A percentile compares a stretch with the other conserved stretches of the same genome.
Conservation (phyloP, 2,888 invertebrate species). For the Carterocephalus palaemon region DNA sequence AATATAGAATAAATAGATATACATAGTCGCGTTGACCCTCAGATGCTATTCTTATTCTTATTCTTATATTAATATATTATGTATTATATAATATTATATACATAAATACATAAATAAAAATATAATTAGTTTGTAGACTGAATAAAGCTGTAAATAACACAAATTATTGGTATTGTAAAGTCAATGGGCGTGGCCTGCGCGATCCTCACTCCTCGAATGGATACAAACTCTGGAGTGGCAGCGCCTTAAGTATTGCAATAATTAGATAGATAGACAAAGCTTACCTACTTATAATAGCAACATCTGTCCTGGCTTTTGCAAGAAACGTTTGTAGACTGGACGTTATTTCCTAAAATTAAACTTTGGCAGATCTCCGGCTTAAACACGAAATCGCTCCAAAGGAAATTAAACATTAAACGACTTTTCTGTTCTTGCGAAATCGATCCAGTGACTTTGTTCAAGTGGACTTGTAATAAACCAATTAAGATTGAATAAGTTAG, state of each 20-base stretch:
- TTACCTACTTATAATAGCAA: conserved; percentile 2
- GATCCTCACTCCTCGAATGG: no score
- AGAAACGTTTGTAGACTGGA: conserved; percentile 1
- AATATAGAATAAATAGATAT: no score
- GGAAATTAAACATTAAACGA: conserved; percentile 11
- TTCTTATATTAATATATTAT: neutral
- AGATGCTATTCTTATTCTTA: no score
- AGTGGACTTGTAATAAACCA: no score
- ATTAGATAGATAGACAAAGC: no score
- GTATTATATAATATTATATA: neutral
- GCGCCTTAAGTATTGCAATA: no score
- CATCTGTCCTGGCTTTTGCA: conserved; percentile 1
- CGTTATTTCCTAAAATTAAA: conserved; percentile 10
- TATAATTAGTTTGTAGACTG: neutral
- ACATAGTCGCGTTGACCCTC: no score
- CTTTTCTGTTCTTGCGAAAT: conserved; percentile 4
- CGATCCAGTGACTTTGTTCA: no score
- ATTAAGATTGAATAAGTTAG: no score
- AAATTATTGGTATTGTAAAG: no score
- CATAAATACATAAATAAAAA: neutral
- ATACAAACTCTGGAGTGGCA: no score
- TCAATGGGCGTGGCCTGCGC: no score
- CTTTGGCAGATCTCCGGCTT: conserved; percentile 4
- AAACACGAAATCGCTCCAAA: conserved; percentile 2
- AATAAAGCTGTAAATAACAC: neutral